Conservation (phyloP, 2,888 invertebrate genomes). For the Adela reaumurella region DNA sequence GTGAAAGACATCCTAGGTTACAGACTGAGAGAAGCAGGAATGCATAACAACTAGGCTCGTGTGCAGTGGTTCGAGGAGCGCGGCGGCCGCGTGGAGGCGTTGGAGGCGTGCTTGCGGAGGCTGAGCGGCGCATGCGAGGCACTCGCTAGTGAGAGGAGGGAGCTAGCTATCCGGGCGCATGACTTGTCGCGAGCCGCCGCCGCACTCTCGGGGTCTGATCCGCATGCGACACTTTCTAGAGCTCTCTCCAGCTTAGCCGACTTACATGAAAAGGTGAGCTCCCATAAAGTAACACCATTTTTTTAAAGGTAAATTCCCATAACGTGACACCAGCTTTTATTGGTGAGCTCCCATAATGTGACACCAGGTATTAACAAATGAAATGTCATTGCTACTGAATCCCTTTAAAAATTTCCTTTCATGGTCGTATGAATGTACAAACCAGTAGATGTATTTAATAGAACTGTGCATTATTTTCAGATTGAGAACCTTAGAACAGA, state of each 20-base stretch:
- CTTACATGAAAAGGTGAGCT: constrained; percentile 67
- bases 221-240: constrained; percentile 85
- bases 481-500: constrained; percentile 84
- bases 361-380: too few species aligned
- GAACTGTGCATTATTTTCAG: constrained; percentile 28
- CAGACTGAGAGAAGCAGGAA: too few species aligned
- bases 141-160: constrained; percentile 81
- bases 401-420: too few species aligned
- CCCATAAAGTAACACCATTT: too few species aligned
- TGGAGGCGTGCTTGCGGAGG: constrained; percentile 85
- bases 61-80: constrained; percentile 97
- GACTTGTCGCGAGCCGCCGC: constrained; percentile 86
- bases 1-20: too few species aligned
- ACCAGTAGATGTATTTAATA: too few species aligned
- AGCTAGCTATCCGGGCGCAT: constrained; percentile 74
- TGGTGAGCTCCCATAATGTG: too few species aligned
- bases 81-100: constrained; percentile 81
- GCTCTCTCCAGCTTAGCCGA: constrained; percentile 89
- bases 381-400: too few species aligned
- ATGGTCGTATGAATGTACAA: too few species aligned
- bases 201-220: constrained; percentile 88
- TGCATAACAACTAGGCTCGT: background rate
- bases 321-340: too few species aligned
- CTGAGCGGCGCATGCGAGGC: constrained; percentile 84
- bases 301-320: too few species aligned